phyloP scores from a whole-genome alignment of 2,113 vertebrate species.

The Saiga tatarica region DNA sequence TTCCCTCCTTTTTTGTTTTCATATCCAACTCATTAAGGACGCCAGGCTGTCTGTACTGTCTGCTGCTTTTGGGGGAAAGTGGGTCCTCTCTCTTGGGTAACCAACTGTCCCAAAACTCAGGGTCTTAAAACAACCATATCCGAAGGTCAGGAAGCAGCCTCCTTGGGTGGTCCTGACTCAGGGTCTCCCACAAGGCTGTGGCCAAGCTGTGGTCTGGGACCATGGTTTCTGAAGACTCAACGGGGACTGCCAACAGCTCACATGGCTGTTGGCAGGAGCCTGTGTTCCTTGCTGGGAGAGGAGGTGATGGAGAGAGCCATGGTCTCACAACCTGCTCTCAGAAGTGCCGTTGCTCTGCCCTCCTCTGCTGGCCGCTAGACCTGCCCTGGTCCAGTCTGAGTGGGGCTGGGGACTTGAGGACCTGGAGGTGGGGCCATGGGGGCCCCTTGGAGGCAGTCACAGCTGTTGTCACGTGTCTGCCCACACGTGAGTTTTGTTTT shows the following conservation, averaged over 20 bases:
- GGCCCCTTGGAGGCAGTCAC: neutral
- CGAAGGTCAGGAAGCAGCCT: neutral
- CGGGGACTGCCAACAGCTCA: neutral
- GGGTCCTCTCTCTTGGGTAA: neutral
- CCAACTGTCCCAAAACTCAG: neutral
- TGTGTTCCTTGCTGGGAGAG: rapidly evolving
- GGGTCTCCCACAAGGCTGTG: neutral
- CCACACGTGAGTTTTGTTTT: neutral
- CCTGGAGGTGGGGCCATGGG: rapidly evolving
- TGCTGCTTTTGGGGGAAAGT: neutral
- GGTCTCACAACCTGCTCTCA: neutral
- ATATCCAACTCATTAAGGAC: neutral
- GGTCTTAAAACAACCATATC: neutral
- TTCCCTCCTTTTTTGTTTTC: neutral
- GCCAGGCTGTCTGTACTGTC: neutral
- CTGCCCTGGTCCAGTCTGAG: neutral
- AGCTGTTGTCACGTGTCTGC: neutral
- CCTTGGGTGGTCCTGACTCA: neutral
- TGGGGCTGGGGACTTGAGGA: neutral
- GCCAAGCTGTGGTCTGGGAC: neutral
- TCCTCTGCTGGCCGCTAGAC: neutral
- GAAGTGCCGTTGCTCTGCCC: neutral
- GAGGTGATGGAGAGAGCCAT: neutral
- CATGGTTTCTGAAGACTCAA: neutral
- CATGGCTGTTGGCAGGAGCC: neutral